Conservation (phyloP, 2,888 invertebrate genomes). For the Drosophila peninsularis region DNA sequence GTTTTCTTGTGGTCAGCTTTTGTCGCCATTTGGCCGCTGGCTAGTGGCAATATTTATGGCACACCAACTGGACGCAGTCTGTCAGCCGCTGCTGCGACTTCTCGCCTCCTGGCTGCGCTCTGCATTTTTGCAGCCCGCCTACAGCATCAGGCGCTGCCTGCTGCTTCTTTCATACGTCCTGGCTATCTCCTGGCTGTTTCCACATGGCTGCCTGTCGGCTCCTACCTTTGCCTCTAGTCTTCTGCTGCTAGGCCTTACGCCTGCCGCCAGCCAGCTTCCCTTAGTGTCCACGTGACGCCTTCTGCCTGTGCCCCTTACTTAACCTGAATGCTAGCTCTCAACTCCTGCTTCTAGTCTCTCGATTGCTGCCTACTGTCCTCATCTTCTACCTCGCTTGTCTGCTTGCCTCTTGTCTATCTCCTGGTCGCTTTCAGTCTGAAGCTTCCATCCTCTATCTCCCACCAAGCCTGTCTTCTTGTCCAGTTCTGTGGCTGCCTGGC, state of each 20-base stretch:
- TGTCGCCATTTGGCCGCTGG: constrained; percentile 55
- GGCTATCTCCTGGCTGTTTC: constrained; percentile 5
- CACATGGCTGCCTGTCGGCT: not conserved
- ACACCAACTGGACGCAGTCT: constrained; percentile 52
- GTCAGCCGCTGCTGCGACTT: constrained; percentile 7
- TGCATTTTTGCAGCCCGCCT: not conserved
- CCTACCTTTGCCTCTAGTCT: not conserved
- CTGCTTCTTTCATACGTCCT: not conserved
- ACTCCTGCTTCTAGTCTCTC: not conserved
- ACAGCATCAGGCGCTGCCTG: not conserved
- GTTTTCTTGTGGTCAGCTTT: constrained; percentile 51
- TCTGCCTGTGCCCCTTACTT: not conserved
- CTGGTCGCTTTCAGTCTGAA: not conserved
- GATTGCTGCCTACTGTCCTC: not conserved
- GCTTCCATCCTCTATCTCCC: too few relatives aligned
- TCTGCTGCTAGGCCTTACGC: not conserved
- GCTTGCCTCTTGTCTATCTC: not conserved
- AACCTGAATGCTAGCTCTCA: not conserved
- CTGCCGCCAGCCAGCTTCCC: not conserved
- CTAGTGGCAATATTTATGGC: constrained; percentile 63
- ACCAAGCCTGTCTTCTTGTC: too few relatives aligned
- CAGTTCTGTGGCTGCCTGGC: not conserved
- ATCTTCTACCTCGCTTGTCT: not conserved
- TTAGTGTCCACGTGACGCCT: too few relatives aligned
- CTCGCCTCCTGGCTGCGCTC: not conserved